phyloP scores from a whole-genome alignment of 2,888 invertebrate species.

The Ectemnius continuus region DNA sequence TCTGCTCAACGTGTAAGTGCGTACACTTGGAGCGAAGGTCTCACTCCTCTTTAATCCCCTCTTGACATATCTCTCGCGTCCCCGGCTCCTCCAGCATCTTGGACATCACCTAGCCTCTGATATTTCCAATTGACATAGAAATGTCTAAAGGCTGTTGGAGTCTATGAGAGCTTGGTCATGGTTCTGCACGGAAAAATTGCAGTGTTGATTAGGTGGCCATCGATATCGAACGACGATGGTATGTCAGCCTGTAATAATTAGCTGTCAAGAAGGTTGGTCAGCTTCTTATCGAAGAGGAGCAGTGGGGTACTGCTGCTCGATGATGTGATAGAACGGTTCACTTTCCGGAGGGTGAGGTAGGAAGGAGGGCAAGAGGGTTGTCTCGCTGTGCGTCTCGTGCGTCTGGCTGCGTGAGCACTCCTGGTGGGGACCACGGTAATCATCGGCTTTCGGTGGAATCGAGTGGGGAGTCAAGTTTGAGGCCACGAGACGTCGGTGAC shows the following conservation, averaged over 20 bases:
- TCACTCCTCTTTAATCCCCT: constrained; percentile 54
- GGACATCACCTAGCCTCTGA: too few relatives aligned
- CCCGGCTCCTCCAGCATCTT: too few relatives aligned
- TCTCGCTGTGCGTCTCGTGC: neutral
- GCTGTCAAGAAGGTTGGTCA: neutral
- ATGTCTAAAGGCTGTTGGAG: too few relatives aligned
- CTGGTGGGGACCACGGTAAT: constrained; percentile 28
- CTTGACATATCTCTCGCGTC: too few relatives aligned
- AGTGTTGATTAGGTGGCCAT: too few relatives aligned
- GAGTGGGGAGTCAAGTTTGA: constrained; percentile 71
- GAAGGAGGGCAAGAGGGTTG: too few relatives aligned
- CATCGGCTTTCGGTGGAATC: constrained; percentile 28
- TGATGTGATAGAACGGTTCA: too few relatives aligned
- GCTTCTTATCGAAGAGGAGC: neutral
- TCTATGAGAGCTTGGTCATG: too few relatives aligned
- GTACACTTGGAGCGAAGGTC: constrained; percentile 48
- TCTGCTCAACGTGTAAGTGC: neutral
- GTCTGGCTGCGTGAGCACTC: constrained; percentile 16
- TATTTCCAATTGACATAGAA: too few relatives aligned
- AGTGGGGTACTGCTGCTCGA: neutral
- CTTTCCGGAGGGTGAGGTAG: too few relatives aligned
- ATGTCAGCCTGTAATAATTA: neutral
- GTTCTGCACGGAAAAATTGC: too few relatives aligned
- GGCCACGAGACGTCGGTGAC: constrained; percentile 67
- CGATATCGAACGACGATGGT: too few relatives aligned